Evolutionary conservation across 2,113 vertebrate species (phyloP).

Genomic region (Psettodes erumei): DNA sequence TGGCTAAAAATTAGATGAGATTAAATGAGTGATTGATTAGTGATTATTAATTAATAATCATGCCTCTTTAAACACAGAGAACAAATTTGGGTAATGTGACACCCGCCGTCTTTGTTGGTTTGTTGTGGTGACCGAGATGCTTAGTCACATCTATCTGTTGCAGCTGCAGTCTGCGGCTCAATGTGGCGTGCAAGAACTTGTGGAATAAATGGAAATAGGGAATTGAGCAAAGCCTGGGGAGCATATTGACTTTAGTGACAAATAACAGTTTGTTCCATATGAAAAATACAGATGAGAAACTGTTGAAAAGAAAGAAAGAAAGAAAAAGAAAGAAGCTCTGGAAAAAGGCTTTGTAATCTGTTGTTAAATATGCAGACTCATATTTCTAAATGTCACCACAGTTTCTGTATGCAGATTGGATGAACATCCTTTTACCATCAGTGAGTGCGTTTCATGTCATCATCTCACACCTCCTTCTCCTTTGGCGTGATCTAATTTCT

Average conservation of each 20-base stretch:
- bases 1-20: background rate
- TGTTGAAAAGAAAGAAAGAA: background rate
- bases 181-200: background rate
- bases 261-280: background rate
- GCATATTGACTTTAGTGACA: background rate
- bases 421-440: background rate
- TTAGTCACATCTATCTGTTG: background rate
- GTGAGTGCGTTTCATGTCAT: background rate
- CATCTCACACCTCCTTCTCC: background rate
- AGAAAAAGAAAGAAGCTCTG: background rate
- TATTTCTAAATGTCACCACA: constrained; percentile 17
- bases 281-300: background rate
- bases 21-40: background rate
- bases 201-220: background rate
- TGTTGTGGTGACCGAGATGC: background rate
- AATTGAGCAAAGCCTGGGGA: background rate
- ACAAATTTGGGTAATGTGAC: background rate
- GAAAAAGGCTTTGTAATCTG: background rate
- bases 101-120: too few species aligned
- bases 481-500: constrained; percentile 16
- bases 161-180: background rate
- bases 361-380: background rate
- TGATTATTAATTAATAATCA: too few species aligned
- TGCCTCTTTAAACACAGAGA: background rate
- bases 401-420: constrained; percentile 5